phyloP scores from a whole-genome alignment of 2,888 invertebrate species.

The Anthophora plumipes region DNA sequence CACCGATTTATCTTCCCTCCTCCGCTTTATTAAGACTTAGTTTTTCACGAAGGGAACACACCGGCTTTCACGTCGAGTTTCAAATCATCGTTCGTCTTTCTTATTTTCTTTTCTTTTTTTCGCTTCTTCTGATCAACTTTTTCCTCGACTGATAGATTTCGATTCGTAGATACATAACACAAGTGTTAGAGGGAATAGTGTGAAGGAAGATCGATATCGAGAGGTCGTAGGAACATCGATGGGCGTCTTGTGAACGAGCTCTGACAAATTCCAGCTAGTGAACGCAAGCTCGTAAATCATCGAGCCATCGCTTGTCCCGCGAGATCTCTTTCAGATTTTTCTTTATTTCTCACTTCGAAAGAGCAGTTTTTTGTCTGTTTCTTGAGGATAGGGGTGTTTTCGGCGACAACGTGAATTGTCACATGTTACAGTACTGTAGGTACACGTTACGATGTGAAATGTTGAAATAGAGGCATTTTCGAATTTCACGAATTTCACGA shows the following conservation, averaged over 20 bases:
- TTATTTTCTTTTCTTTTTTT: neutral
- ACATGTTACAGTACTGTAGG: too few species aligned
- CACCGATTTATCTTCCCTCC: conserved; percentile 80
- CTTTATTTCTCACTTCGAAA: neutral
- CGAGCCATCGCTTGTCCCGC: conserved; percentile 49
- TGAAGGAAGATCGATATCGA: conserved; percentile 71
- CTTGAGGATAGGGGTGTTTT: too few species aligned
- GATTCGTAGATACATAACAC: conserved; percentile 42
- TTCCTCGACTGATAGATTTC: conserved; percentile 34
- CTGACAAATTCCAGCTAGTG: conserved; percentile 70
- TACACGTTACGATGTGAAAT: too few species aligned
- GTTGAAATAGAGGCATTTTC: too few species aligned
- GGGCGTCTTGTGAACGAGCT: conserved; percentile 33
- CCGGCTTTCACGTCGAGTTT: conserved; percentile 37
- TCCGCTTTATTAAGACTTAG: conserved; percentile 76
- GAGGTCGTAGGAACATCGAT: conserved; percentile 61
- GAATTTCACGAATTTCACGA: too few species aligned
- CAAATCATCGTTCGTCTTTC: neutral
- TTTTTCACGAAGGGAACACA: conserved; percentile 68
- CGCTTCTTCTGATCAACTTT: conserved; percentile 7
- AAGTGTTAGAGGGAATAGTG: neutral
- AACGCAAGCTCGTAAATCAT: conserved; percentile 70
- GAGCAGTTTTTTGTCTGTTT: neutral
- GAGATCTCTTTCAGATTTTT: conserved; percentile 7
- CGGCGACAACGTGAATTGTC: too few species aligned